Conservation (phyloP, 1,140 invertebrate species). For the Hycleus cichorii region DNA sequence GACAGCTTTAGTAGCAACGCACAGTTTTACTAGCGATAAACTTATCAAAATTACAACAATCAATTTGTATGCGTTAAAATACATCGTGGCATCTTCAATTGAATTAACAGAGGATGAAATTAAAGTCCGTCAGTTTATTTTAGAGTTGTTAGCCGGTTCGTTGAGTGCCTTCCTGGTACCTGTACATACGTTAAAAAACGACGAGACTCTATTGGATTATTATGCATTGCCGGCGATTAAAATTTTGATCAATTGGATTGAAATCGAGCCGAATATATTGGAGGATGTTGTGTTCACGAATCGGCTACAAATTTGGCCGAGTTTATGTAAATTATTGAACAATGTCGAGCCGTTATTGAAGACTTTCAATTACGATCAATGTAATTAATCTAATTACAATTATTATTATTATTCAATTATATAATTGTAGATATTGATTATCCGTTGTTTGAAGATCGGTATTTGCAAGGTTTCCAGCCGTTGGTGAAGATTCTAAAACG, state of each 20-base stretch:
- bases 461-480: constrained; percentile 71
- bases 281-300: constrained; percentile 53
- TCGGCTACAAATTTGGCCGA: constrained; percentile 68
- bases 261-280: constrained; percentile 50
- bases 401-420: constrained; percentile 18
- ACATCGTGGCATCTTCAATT: constrained; percentile 38
- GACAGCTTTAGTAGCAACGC: constrained; percentile 66
- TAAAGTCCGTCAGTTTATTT: constrained; percentile 49
- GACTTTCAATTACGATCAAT: constrained; percentile 43
- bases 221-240: constrained; percentile 63
- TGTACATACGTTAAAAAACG: constrained; percentile 56
- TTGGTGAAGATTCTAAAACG: constrained; percentile 54
- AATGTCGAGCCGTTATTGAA: constrained; percentile 49
- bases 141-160: constrained; percentile 59
- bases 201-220: constrained; percentile 53
- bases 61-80: constrained; percentile 64
- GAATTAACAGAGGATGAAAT: constrained; percentile 50
- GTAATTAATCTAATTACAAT: constrained; percentile 36
- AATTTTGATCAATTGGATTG: constrained; percentile 65
- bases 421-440: constrained; percentile 53
- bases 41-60: constrained; percentile 70
- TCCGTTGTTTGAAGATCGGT: constrained; percentile 70
- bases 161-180: constrained; percentile 65
- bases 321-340: constrained; percentile 67
- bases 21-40: constrained; percentile 65